Base-by-base conservation (phyloP, 2,797 vertebrate genomes). In the Taeniopygia guttata region DNA sequence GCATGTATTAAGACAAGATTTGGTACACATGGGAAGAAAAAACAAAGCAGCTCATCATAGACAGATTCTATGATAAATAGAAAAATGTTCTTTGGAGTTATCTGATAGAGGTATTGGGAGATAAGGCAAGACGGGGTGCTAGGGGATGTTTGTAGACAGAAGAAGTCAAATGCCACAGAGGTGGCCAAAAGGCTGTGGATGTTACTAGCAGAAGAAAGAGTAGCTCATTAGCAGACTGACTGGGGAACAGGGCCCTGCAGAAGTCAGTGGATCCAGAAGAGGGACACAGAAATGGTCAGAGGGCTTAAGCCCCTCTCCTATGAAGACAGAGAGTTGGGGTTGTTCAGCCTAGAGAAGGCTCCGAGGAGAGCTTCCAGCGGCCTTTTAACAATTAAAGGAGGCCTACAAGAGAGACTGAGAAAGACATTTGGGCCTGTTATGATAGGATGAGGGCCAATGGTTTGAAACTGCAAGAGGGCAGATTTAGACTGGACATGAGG, bases 381-480 rank as follows among this genome's bases (percentile, higher is more conserved):
- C 45, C 45, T 52, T 64, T 40, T 49, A 46, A 40, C 32, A 70
- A 52, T 34, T 58, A 64, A 77, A 64, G n/a, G 21, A 43, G 45
- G 18, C 52, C 40, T 66, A 32, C 15, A 72, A 59, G 38, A 58
- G 56, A 63, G 17, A 19, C 40, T 17, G 38, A 70, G 23, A 51
- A 76, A 51, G 72, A 45, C 38, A 64, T 48, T 18, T 34, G n/a
- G 17, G 29, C 64, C 17, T 72, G 30, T 23, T 20, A 22, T n/a
- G 25, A 76, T 4, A 58, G 81, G 32, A 83, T 0, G 0, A 32
- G 23, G 34, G 10, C 7, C 18, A 67, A 13, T 32, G 26, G 32
- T 54, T 79, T 45, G 25, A 83, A 79, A 63, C 23, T 55, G 62
- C 9, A 51, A 34, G 46, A 90, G 4, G 8, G 27, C 5, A 56